Evolutionary conservation across 2,113 vertebrate species (phyloP), one percentile per base, ranked within the genome.

Genomic region (Origma solitaria): DNA sequence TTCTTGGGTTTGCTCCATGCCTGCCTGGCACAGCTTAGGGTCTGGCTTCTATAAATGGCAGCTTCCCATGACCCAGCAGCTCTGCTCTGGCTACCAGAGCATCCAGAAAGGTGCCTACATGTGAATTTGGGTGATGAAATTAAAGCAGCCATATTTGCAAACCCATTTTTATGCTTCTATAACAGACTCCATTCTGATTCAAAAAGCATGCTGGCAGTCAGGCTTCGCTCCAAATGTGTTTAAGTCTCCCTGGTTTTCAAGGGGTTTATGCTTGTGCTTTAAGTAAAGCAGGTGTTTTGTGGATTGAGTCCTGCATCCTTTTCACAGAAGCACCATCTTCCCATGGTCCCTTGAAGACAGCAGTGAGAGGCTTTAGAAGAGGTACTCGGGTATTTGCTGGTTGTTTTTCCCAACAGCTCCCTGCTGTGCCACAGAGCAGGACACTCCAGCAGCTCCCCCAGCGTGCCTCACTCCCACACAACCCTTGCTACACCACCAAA

Each of bases 11-110:
- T 95, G 76, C 86, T 93, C 86, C 82, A 86, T 0, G 5, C 72
- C 68, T 15, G 31, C 68, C 60, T 93, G 82, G 94, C 92, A 88
- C 22, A 6, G 79, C 37, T 73, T 86, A 72, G 60, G 71, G 45
- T 72, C 75, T 82, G 56, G 58, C 47, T 96, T 93, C 95, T 96
- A 70, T 90, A 94, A 94, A 94, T 42, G 58, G 38, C 90, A 95
- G 23, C 65, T 95, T 91, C 87, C 70, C 77, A 53, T 84, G 65
- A 94, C 40, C 94, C 91, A 84, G 75, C 45, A 76, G 75, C 6
- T 2, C 49, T 77, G 14, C 51, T 71, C 44, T 64, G 72, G 70
- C 78, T 70, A 80, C 14, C 0, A 0, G 79, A 45, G 44, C 61
- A 78, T 49, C 57, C 88, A 42, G 72, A 88, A 83, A 68, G 64